Conservation (phyloP, 2,888 invertebrate species). For the Balanococcus diminutus region DNA sequence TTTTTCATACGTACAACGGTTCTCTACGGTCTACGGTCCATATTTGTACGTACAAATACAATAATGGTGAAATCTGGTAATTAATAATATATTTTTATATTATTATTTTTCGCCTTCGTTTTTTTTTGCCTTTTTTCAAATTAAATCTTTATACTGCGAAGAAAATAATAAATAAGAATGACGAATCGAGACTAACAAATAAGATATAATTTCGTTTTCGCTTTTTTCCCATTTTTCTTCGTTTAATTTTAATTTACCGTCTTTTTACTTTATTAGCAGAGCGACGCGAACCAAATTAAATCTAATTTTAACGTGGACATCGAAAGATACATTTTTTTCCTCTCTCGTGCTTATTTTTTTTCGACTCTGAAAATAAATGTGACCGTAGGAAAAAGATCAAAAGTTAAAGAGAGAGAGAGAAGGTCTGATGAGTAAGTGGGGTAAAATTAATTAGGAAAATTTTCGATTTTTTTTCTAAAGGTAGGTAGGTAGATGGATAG, state of each 20-base stretch:
- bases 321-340: background rate
- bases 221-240: background rate
- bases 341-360: background rate
- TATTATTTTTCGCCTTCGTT: background rate
- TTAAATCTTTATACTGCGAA: background rate
- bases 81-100: background rate
- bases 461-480: background rate
- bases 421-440: background rate
- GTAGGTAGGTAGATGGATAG: background rate
- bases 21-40: too few relatives aligned
- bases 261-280: background rate
- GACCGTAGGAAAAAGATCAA: background rate
- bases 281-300: background rate
- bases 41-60: too few relatives aligned
- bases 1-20: background rate
- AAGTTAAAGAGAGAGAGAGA: too few relatives aligned
- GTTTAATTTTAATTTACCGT: background rate
- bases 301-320: background rate
- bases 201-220: background rate
- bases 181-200: background rate
- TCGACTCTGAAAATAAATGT: background rate
- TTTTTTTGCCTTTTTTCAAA: background rate
- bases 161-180: constrained; percentile 5
- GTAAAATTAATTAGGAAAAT: background rate
- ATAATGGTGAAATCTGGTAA: background rate